phyloP scores from a whole-genome alignment of 2,888 invertebrate genomes.

The Petrolisthes manimaculis region DNA sequence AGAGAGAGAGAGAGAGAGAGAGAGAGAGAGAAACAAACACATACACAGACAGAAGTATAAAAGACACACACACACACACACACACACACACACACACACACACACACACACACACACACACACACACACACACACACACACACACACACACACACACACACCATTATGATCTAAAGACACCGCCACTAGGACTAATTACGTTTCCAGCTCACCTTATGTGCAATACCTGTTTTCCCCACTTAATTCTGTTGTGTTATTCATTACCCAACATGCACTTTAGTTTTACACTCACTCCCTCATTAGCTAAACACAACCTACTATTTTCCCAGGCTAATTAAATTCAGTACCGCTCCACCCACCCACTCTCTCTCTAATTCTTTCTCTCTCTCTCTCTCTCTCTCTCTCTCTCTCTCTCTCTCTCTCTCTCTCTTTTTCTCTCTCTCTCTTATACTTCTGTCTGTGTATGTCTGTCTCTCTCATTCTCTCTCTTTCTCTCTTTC shows the following conservation, averaged over 20 bases:
- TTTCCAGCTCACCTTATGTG: neutral
- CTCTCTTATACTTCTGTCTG: slow-evolving; percentile 12
- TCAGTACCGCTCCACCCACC: neutral
- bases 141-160: no score
- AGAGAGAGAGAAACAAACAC: neutral
- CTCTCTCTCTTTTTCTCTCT: neutral
- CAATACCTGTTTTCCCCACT: neutral
- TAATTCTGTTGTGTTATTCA: neutral
- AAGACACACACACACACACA: no score
- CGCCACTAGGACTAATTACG: neutral
- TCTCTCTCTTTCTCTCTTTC: neutral
- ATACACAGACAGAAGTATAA: neutral
- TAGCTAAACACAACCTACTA: neutral
- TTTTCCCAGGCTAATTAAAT: no score
- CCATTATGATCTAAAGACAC: neutral
- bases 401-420: neutral
- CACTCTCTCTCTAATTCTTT: neutral
- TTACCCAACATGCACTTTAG: neutral
- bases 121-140: no score
- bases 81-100: no score
- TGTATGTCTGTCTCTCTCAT: neutral
- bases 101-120: no score
- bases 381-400: neutral
- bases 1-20: slow-evolving; percentile 22
- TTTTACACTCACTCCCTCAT: neutral